Evolutionary conservation across 2,797 vertebrate species (phyloP).

Genomic region (Glyptemys insculpta): DNA sequence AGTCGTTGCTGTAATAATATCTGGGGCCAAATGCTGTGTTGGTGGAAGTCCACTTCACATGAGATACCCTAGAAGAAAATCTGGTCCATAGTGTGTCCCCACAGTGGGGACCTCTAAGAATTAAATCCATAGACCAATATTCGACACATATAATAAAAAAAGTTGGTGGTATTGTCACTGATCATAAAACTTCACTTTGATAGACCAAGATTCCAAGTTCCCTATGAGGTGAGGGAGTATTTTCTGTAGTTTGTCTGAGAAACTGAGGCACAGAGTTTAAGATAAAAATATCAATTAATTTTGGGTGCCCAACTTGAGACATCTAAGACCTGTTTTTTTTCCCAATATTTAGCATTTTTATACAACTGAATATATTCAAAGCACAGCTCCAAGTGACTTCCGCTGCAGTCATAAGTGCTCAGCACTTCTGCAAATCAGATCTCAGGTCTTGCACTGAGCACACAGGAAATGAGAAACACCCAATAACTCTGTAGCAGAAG

Average conservation of each 20-base stretch:
- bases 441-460: not conserved
- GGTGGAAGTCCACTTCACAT: not conserved
- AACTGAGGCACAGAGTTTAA: not conserved
- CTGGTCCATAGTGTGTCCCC: accelerated
- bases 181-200: not conserved
- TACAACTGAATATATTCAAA: not conserved
- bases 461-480: accelerated
- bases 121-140: not conserved
- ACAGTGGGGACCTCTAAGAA: not conserved
- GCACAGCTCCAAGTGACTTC: not conserved
- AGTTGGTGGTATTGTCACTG: not conserved
- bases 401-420: not conserved
- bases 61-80: not conserved
- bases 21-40: accelerated
- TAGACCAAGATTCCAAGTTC: not conserved
- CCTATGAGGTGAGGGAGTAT: not conserved
- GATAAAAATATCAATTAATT: not conserved
- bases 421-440: not conserved
- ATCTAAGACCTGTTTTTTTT: not conserved
- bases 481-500: not conserved
- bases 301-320: accelerated
- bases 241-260: not conserved
- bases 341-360: not conserved
- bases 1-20: not conserved
- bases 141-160: accelerated